Base-by-base conservation (phyloP, 2,888 invertebrate genomes). In the Eupeodes latifasciatus region DNA sequence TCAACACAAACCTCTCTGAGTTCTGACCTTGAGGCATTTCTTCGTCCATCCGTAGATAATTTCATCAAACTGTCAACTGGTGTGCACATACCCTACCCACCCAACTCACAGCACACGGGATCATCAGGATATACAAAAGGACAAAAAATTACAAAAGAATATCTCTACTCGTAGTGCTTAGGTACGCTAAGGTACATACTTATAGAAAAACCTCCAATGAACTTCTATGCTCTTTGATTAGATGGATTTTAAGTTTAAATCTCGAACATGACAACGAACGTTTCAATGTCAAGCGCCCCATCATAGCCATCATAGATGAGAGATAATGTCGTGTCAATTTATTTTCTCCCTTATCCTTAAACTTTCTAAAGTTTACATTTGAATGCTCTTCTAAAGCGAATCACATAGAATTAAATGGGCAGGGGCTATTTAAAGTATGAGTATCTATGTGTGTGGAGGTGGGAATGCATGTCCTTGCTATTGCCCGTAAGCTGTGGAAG, bases 201-300 rank as follows among this genome's bases (percentile, higher is more conserved):
- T 27, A 27, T 27, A 27, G 27, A 27, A 27, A 69, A 55, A 44
- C 71, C 47, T 47, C 82, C 47, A 72, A 62, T 51, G 71, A 76
- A 69, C 71, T 59, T 59, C 72, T 59, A 16, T n/a, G 59, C 59
- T 72, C 72, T 27, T 59, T 72, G 34, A 83, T 62, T 75, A 27
- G 16, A 80, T 75, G 74, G 64, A 69, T 86, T 82, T 78, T 82
- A 78, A 81, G 78, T 82, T 78, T 69, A 75, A 67, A 82, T 86
- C 51, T 78, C 57, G 69, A 16, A 67, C 85, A 85, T 69, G 77
- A 77, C 80, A 57, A 34, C 19, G 44, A 79, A 57, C 72, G 36
- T 55, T 51, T 78, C 51, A 78, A 76, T 81, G 81, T 69, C 77
- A 64, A 69, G 47, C 72, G 14, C 61, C 77, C 61, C 77, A 81